phyloP scores from a whole-genome alignment of 2,888 invertebrate species.

The Glaucopsyche alexis region DNA sequence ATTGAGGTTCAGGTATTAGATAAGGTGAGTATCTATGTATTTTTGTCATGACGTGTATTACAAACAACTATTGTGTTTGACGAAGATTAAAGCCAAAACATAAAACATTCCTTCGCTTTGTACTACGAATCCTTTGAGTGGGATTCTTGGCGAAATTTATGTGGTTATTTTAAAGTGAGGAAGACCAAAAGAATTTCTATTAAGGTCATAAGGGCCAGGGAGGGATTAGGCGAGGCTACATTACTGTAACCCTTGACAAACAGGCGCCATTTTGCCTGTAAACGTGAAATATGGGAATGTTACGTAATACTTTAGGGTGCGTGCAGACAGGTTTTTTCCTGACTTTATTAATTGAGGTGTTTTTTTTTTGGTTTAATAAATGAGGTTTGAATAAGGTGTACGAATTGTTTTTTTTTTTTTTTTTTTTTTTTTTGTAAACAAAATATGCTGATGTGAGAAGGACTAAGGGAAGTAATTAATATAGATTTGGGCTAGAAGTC shows the following conservation, averaged over 20 bases:
- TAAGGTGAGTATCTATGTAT: neutral
- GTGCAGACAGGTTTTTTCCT: neutral
- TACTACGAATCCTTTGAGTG: slow-evolving; percentile 15
- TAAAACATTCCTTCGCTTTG: slow-evolving; percentile 17
- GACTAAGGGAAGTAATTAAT: no score
- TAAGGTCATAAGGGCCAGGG: slow-evolving; percentile 41
- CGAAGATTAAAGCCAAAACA: slow-evolving; percentile 6
- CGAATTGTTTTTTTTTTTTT: neutral
- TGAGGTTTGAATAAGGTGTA: neutral
- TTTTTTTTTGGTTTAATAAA: neutral
- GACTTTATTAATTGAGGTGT: neutral
- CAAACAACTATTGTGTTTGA: neutral
- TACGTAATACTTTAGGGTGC: slow-evolving; percentile 31
- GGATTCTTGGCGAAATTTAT: slow-evolving; percentile 28
- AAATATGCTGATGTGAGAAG: neutral
- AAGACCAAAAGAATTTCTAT: slow-evolving; percentile 45
- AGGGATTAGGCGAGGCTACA: slow-evolving; percentile 45
- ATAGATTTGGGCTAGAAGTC: no score
- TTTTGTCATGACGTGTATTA: neutral
- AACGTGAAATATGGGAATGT: slow-evolving; percentile 43
- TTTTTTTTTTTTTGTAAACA: no score
- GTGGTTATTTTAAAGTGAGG: slow-evolving; percentile 33
- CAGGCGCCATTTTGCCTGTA: slow-evolving; percentile 40
- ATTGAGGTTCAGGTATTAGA: no score
- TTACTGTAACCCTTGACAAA: slow-evolving; percentile 45